Evolutionary conservation across 1,140 invertebrate genomes (phyloP).

Genomic region (Lepidostoma basale): DNA sequence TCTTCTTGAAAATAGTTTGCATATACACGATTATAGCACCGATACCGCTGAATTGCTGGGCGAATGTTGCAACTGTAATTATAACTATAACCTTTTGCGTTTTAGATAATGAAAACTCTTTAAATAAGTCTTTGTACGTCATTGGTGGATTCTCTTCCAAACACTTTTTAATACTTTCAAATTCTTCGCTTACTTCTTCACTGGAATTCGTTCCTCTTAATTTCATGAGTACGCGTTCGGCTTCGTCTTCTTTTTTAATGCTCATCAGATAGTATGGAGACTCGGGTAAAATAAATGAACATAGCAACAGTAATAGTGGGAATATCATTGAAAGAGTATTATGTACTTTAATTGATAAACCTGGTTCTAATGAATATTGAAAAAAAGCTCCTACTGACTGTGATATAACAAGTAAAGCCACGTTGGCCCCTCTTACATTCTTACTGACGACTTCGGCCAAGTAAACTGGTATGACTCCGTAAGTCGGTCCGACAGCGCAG

Average conservation of each 20-base stretch:
- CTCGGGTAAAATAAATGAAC: slow-evolving; percentile 38
- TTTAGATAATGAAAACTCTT: slow-evolving; percentile 36
- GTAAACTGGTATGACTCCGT: slow-evolving; percentile 51
- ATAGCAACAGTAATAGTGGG: slow-evolving; percentile 30
- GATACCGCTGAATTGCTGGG: slow-evolving; percentile 41
- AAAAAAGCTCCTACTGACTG: slow-evolving; percentile 66
- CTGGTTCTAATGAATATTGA: slow-evolving; percentile 53
- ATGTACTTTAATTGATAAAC: slow-evolving; percentile 45
- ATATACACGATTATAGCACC: slow-evolving; percentile 42
- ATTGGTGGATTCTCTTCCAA: slow-evolving; percentile 37
- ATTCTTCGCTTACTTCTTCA: slow-evolving; percentile 36
- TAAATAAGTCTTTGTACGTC: slow-evolving; percentile 30
- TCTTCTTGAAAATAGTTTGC: slow-evolving; percentile 38
- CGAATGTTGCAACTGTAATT: slow-evolving; percentile 37
- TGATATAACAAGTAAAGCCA: slow-evolving; percentile 66
- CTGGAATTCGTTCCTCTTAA: slow-evolving; percentile 26
- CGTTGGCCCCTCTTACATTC: slow-evolving; percentile 64
- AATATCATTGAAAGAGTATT: slow-evolving; percentile 31
- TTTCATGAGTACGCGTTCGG: slow-evolving; percentile 28
- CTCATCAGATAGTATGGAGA: slow-evolving; percentile 42
- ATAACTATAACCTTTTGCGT: slow-evolving; percentile 39
- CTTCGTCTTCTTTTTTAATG: slow-evolving; percentile 27
- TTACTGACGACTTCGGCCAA: slow-evolving; percentile 67
- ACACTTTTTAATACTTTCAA: slow-evolving; percentile 38
- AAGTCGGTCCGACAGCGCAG: slow-evolving; percentile 41